These are phyloP conservation scores for Tupaia chinensis DNA, from an alignment of 2,113 vertebrate species.

Conservation along the genomic window DNA sequence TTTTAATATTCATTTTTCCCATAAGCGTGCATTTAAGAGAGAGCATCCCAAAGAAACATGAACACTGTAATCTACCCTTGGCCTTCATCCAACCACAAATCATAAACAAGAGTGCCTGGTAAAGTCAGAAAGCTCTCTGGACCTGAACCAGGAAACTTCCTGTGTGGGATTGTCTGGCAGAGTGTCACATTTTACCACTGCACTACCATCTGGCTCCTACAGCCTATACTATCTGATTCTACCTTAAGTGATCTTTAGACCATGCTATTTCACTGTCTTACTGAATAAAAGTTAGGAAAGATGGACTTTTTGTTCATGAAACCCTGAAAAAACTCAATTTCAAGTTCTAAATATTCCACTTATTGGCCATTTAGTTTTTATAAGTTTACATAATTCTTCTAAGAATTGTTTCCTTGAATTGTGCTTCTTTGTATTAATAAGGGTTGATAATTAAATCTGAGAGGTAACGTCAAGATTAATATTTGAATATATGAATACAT, in stretches of 20 bases:
- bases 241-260: not conserved
- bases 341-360: not conserved
- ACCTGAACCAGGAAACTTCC: too few relatives aligned
- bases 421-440: not conserved
- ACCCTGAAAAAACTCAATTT: not conserved
- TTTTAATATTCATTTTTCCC: too few relatives aligned
- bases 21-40: too few relatives aligned
- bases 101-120: too few relatives aligned
- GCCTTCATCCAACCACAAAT: too few relatives aligned
- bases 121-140: too few relatives aligned
- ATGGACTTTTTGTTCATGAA: not conserved
- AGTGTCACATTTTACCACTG: too few relatives aligned
- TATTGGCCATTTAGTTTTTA: not conserved
- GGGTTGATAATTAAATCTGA: not conserved
- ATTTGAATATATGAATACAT: not conserved
- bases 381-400: not conserved
- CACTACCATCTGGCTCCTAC: too few relatives aligned
- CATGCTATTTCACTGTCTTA: not conserved
- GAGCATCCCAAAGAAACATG: too few relatives aligned
- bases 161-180: too few relatives aligned
- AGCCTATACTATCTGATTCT: not conserved
- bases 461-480: not conserved
- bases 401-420: not conserved
- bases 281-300: not conserved
- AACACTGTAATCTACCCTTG: too few relatives aligned